A percentile compares a stretch with the other conserved stretches of the same genome.
Conservation (phyloP, 2,888 invertebrate genomes). For the Cistogaster globosa region DNA sequence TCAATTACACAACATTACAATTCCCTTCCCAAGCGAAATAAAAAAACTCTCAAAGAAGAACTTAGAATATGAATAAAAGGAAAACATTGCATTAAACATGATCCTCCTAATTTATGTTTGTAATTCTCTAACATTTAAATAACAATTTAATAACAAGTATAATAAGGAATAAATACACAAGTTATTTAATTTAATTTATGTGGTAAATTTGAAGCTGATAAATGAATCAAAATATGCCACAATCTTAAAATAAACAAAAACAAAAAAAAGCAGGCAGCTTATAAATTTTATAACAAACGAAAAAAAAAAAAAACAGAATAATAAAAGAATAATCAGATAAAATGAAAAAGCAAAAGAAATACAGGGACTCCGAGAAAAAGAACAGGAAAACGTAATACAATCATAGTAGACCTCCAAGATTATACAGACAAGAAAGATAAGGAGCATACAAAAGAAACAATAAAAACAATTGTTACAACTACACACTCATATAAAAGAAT, state of each 20-base stretch:
- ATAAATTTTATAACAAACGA: constrained; percentile 44
- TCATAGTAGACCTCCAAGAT: constrained; percentile 54
- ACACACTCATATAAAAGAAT: neutral
- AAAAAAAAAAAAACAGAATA: neutral
- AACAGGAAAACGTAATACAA: constrained; percentile 16
- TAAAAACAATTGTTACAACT: neutral
- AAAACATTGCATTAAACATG: too few relatives aligned
- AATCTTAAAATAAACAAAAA: constrained; percentile 4
- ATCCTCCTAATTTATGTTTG: constrained; percentile 36
- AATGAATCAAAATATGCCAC: constrained; percentile 48
- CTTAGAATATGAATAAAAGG: neutral
- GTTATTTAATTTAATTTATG: constrained; percentile 62
- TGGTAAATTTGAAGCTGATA: constrained; percentile 61
- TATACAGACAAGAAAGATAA: constrained; percentile 45
- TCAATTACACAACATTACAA: neutral
- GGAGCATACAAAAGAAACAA: neutral
- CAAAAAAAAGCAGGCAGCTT: neutral
- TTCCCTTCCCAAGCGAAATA: neutral
- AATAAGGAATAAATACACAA: constrained; percentile 51
- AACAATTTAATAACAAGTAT: constrained; percentile 40
- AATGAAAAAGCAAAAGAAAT: constrained; percentile 10
- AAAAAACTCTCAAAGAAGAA: neutral
- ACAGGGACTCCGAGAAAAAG: neutral
- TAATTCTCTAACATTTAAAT: constrained; percentile 52
- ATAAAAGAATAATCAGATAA: constrained; percentile 14